Base-by-base conservation (phyloP, 2,113 vertebrate species). In the Heteronetta atricapilla region DNA sequence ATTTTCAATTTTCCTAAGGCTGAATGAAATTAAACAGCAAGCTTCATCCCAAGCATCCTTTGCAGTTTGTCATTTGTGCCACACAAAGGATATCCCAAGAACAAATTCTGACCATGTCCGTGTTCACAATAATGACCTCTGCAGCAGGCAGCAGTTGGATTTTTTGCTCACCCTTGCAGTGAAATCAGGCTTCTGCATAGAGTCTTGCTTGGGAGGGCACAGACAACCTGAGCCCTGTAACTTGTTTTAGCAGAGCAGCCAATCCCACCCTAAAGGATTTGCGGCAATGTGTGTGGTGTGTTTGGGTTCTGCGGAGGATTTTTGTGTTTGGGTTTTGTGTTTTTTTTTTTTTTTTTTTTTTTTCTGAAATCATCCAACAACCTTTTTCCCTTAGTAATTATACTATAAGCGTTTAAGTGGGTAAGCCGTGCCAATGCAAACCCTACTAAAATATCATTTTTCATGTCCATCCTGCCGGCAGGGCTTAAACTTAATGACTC, bases 401-500 rank as follows among this genome's bases (percentile, higher is more conserved):
- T 55, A 48, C 42, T 92, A 62, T 84, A 80, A 91, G 78, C 63
- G 44, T 90, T 94, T 91, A 96, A 74, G 81, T 40, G 58, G 72
- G 52, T 73, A 74, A 95, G 75, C 60, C 38, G 23, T 76, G 92
- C 94, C 95, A 96, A 78, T 12, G 66, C 95, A 96, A 95, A 90
- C 87, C 82, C 64, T 96, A 91, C 94, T 60, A 48, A 93, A 91
- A 95, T 44, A 90, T 58, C 36, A 59, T 92, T 91, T 95, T 94
- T 78, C 70, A 69, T 36, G 38, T 67, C 77, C 60, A 69, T 73
- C 73, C 91, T 95, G 36, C 67, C 42, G 7, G 70, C 87, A 86
- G 92, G 93, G 87, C 70, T 85, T 89, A 56, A 91, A 83, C n/a
- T 87, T 75, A 93, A 86, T 96, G 96, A 97, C 69, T 97, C 96